Conservation (phyloP, 2,888 invertebrate genomes). For the Unio delphinus region DNA sequence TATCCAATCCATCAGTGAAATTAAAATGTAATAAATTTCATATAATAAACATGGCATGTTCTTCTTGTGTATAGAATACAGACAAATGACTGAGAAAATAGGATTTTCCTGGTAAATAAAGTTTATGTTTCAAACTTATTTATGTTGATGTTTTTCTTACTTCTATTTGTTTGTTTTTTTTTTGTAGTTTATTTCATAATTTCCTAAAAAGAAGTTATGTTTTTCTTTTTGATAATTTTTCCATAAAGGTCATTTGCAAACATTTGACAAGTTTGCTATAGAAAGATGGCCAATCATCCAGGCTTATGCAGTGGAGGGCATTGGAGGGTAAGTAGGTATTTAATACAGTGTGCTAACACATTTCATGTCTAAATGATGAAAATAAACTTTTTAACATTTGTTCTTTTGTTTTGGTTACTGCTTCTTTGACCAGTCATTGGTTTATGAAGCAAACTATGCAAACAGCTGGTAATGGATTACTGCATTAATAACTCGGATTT, state of each 20-base stretch:
- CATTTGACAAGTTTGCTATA: conserved; percentile 62
- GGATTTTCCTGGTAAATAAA: neutral
- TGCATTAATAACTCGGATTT: too few species aligned
- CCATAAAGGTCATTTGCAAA: conserved; percentile 29
- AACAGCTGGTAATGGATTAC: too few species aligned
- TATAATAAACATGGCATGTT: neutral
- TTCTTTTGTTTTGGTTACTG: too few species aligned
- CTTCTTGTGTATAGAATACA: neutral
- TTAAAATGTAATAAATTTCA: neutral
- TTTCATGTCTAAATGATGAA: neutral
- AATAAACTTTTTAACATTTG: too few species aligned
- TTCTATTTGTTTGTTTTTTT: too few species aligned
- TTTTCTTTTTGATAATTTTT: neutral
- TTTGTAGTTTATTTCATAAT: too few species aligned
- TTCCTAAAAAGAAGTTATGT: neutral
- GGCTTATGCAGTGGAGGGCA: conserved; percentile 67
- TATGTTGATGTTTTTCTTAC: too few species aligned
- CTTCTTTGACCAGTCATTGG: too few species aligned
- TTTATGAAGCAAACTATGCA: too few species aligned
- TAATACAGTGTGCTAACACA: neutral
- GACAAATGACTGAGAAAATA: neutral
- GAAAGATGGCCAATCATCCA: conserved; percentile 70
- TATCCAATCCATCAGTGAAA: too few species aligned
- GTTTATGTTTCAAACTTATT: neutral
- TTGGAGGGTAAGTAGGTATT: conserved; percentile 55